phyloP scores from a whole-genome alignment of 2,797 vertebrate species.

The Euthynnus affinis region DNA sequence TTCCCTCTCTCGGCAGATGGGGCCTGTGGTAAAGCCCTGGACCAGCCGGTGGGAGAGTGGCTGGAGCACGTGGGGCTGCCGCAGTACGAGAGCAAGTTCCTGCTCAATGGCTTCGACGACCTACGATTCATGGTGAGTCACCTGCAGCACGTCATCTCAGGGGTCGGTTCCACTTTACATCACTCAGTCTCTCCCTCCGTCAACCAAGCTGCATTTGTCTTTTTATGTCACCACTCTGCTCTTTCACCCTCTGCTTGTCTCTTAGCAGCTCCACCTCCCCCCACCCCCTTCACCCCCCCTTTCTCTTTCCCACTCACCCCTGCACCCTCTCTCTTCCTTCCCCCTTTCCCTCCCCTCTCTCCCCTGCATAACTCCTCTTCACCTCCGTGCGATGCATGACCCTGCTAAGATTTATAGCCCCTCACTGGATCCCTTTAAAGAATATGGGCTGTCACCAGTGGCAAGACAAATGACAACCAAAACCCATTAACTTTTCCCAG shows the following conservation, averaged over 20 bases:
- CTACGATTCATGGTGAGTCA: conserved; percentile 98
- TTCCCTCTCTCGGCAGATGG: conserved; percentile 96
- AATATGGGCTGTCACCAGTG: conserved; percentile 59
- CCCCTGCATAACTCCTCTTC: conserved; percentile 53
- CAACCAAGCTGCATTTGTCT: conserved; percentile 60
- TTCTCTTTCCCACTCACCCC: conserved; percentile 37
- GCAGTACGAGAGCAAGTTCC: conserved; percentile 98
- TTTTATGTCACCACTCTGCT: conserved; percentile 58
- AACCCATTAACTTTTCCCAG: conserved; percentile 68
- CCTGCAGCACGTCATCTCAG: conserved; percentile 66
- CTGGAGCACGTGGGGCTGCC: conserved; percentile 96
- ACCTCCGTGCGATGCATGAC: conserved; percentile 69
- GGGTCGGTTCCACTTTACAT: conserved; percentile 70
- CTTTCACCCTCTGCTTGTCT: conserved; percentile 52
- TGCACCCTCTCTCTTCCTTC: conserved; percentile 30
- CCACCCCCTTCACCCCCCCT: background rate
- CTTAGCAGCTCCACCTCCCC: conserved; percentile 27
- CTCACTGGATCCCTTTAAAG: conserved; percentile 57
- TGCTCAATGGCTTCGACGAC: conserved; percentile 98
- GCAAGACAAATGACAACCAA: conserved; percentile 71
- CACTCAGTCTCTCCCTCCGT: conserved; percentile 47
- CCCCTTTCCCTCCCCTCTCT: conserved; percentile 24
- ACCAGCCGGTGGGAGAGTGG: conserved; percentile 98
- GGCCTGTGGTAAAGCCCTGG: conserved; percentile 88
- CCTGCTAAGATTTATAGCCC: conserved; percentile 69